Conservation (phyloP, 2,113 vertebrate genomes). For the Perccottus glenii region DNA sequence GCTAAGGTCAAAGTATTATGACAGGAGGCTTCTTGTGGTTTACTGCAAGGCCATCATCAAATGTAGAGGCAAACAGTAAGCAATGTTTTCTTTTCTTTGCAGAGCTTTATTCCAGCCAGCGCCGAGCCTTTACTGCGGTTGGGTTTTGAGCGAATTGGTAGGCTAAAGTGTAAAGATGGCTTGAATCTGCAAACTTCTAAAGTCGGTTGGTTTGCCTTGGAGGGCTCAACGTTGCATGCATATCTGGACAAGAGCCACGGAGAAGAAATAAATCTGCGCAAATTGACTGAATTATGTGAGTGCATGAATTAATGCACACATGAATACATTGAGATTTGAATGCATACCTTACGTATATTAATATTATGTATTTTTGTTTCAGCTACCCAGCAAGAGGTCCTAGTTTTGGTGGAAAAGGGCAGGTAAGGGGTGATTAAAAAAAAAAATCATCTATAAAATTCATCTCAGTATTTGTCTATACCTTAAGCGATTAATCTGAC, state of each 20-base stretch:
- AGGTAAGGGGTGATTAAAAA: constrained; percentile 70
- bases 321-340: not conserved
- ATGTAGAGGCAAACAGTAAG: not conserved
- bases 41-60: not conserved
- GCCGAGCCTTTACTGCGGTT: constrained; percentile 85
- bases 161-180: constrained; percentile 89
- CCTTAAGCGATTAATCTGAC: no score
- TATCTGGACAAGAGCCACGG: constrained; percentile 74
- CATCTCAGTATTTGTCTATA: no score
- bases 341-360: not conserved
- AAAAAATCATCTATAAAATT: not conserved
- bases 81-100: constrained; percentile 6
- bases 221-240: constrained; percentile 79
- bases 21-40: not conserved
- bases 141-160: constrained; percentile 89
- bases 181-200: constrained; percentile 85
- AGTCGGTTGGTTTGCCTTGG: constrained; percentile 91
- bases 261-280: constrained; percentile 90
- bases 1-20: not conserved
- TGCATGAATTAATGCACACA: constrained; percentile 20
- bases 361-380: constrained; percentile 12
- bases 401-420: constrained; percentile 92
- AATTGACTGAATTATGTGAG: constrained; percentile 94
- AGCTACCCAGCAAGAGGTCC: constrained; percentile 89
- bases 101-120: constrained; percentile 83